Conservation (phyloP, 2,113 vertebrate species). For the Naja naja region DNA sequence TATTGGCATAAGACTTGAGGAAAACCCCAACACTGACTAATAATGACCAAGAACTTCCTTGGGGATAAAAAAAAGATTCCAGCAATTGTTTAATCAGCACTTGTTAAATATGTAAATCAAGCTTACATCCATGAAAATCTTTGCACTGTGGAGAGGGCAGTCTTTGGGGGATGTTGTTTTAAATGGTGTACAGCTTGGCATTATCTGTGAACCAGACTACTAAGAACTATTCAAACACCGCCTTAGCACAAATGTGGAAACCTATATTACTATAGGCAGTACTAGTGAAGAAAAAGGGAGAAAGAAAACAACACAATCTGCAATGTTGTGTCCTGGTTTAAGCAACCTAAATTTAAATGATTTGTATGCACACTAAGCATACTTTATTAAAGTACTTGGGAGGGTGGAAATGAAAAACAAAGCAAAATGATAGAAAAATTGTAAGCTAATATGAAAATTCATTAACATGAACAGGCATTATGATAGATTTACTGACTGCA, state of each 20-base stretch:
- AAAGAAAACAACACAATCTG: background rate
- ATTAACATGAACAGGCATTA: background rate
- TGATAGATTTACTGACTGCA: background rate
- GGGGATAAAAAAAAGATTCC: background rate
- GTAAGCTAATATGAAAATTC: background rate
- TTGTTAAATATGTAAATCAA: conserved; percentile 42
- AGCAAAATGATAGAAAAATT: background rate
- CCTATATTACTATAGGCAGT: fast-evolving
- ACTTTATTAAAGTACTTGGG: background rate
- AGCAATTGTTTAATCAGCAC: conserved; percentile 16
- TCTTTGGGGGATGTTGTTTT: background rate
- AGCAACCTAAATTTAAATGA: background rate
- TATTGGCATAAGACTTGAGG: conserved; percentile 5
- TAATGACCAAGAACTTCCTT: background rate
- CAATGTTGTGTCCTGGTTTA: background rate
- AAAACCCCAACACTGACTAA: background rate
- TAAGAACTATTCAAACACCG: background rate
- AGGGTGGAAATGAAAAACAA: background rate
- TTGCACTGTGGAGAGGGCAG: background rate
- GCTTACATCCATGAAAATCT: conserved; percentile 3
- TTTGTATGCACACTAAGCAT: conserved; percentile 7
- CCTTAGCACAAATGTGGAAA: background rate
- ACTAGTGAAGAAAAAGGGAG: background rate
- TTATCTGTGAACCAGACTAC: background rate
- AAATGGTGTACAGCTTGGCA: background rate